Evolutionary conservation across 1,140 invertebrate species (phyloP), one percentile per base, ranked within the genome.

Genomic region (Achroia grisella): DNA sequence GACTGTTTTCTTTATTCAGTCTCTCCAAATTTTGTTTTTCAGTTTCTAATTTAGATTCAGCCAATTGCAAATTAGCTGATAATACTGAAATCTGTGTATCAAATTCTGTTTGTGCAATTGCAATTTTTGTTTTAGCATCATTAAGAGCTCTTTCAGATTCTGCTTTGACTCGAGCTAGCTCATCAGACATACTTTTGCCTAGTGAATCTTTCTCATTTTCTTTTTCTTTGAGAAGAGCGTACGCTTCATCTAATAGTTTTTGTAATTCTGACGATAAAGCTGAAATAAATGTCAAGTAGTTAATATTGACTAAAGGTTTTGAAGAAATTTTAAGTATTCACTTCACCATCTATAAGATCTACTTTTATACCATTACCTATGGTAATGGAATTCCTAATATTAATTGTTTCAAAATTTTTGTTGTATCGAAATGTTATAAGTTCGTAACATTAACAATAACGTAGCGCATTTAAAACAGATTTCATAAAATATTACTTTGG

Each of bases 21-120:
- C 77, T 82, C 62, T 88, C 77, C 13, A 86, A 50, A 39, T 84
- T 85, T 63, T 87, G 79, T 56, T 86, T 87, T 42, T 87, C 79
- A 13, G 71, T 63, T 39, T 80, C 75, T 30, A 87, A 44, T 57
- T 86, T 87, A 2, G 78, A 82, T 56, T 86, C 83, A 2, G 83
- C 68, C 48, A 87, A 50, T 39, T 81, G 75, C 39, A 87, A 60
- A 45, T 86, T 87, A 1, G 73, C 75, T 4, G 67, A 82, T 17
- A 86, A 50, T 11, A 84, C 76, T 3, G 80, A 79, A 4, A 86
- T 53, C 45, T 86, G 78, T 14, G 80, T 84, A 56, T 86, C 81
- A 33, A 79, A 82, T 44, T 87, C 82, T 4, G 80, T 80, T 58
- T 86, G 76, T 17, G 80, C 70, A 43, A 86, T 78, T 4, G 74